A percentile compares a stretch with the other conserved stretches of the same genome.
These are phyloP conservation scores for Orussus abietinus DNA, from an alignment of 1,140 invertebrate genomes.

Conservation along the genomic window DNA sequence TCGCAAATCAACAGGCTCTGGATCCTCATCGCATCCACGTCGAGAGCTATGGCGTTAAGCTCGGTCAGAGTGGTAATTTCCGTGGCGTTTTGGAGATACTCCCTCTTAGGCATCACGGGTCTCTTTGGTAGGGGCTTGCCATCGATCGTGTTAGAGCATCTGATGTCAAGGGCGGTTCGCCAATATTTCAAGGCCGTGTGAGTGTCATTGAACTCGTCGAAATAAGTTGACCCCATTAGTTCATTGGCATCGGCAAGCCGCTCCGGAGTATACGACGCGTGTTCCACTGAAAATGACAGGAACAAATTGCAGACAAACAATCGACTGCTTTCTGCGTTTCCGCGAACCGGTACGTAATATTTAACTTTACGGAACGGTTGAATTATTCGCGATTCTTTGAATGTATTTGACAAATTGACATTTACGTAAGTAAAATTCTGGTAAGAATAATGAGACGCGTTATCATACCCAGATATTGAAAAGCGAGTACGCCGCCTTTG, in stretches of 20 bases:
- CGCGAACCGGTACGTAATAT: background rate
- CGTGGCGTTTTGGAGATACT: constrained; percentile 61
- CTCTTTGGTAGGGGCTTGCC: constrained; percentile 53
- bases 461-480: too few relatives aligned
- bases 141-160: constrained; percentile 39
- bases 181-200: constrained; percentile 63
- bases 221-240: constrained; percentile 77
- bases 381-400: too few relatives aligned
- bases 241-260: constrained; percentile 79
- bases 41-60: constrained; percentile 66
- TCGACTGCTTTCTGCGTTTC: too few relatives aligned
- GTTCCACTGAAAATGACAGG: constrained; percentile 40
- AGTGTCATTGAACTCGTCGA: constrained; percentile 78
- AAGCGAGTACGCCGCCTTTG: too few relatives aligned
- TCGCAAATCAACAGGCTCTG: constrained; percentile 81
- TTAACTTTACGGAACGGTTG: too few relatives aligned
- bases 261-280: constrained; percentile 59
- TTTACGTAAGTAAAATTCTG: too few relatives aligned
- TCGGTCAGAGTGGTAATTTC: constrained; percentile 73
- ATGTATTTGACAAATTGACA: too few relatives aligned
- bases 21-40: constrained; percentile 76
- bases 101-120: constrained; percentile 55
- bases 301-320: too few relatives aligned
- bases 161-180: constrained; percentile 62
- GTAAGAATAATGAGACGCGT: too few relatives aligned